Conservation (phyloP, 2,113 vertebrate species). For the Pangasianodon gigas region DNA sequence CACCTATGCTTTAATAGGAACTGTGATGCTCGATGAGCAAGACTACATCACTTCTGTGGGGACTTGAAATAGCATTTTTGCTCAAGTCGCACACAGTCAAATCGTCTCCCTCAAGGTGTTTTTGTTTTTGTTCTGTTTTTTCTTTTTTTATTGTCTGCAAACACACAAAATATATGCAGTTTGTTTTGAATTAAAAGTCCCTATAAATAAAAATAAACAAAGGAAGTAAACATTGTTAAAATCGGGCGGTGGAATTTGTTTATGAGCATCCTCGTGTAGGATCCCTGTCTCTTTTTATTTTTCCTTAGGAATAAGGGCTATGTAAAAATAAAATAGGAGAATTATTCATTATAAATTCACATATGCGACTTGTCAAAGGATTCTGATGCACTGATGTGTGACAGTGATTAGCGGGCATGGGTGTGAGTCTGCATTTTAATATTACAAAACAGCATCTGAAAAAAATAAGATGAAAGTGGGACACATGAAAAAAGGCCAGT, state of each 20-base stretch:
- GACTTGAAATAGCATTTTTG: slow-evolving; percentile 72
- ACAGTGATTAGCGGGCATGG: slow-evolving; percentile 65
- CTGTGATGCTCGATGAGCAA: slow-evolving; percentile 57
- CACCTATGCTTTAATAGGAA: slow-evolving; percentile 66
- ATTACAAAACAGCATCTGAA: slow-evolving; percentile 47
- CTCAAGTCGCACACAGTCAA: slow-evolving; percentile 66
- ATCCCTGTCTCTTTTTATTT: slow-evolving; percentile 34
- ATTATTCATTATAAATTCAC: slow-evolving; percentile 63
- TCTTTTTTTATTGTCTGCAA: slow-evolving; percentile 44
- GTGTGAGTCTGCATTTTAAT: slow-evolving; percentile 66
- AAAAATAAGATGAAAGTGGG: slow-evolving; percentile 69
- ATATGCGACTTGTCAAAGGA: slow-evolving; percentile 24
- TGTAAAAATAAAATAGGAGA: slow-evolving; percentile 56
- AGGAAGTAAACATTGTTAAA: slow-evolving; percentile 59
- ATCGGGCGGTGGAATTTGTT: slow-evolving; percentile 57
- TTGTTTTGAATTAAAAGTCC: slow-evolving; percentile 82
- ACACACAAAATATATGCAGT: slow-evolving; percentile 80
- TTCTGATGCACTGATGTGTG: slow-evolving; percentile 55
- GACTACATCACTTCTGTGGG: slow-evolving; percentile 62
- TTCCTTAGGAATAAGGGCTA: slow-evolving; percentile 47
- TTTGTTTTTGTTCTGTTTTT: slow-evolving; percentile 63
- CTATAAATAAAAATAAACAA: slow-evolving; percentile 81
- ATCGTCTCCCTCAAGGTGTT: slow-evolving; percentile 77
- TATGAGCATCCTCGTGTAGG: slow-evolving; percentile 47
- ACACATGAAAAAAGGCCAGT: slow-evolving; percentile 56